Evolutionary conservation across 2,888 invertebrate species (phyloP).

Genomic region (Limulus polyphemus): DNA sequence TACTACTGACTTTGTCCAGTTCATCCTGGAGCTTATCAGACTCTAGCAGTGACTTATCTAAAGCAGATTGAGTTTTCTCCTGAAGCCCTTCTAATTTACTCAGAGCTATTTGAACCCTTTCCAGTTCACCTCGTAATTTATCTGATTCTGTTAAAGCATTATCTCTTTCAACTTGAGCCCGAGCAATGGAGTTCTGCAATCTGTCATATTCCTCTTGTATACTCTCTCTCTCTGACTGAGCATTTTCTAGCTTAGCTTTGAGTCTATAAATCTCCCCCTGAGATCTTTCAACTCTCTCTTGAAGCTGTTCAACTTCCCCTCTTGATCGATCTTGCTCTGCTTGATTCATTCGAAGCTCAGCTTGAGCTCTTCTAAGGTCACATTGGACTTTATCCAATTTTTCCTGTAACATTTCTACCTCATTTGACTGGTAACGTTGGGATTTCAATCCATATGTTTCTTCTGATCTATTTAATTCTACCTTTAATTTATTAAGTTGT

Average conservation of each 20-base stretch:
- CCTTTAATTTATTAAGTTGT: slow-evolving; percentile 48
- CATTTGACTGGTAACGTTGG: slow-evolving; percentile 33
- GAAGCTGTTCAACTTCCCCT: slow-evolving; percentile 54
- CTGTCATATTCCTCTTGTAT: slow-evolving; percentile 83
- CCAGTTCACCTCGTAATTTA: slow-evolving; percentile 26
- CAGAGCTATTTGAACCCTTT: slow-evolving; percentile 57
- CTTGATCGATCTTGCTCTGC: slow-evolving; percentile 65
- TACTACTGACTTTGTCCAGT: slow-evolving; percentile 26
- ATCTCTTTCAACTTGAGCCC: slow-evolving; percentile 76
- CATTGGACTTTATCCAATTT: slow-evolving; percentile 71
- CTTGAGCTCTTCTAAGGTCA: slow-evolving; percentile 73
- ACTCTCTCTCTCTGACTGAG: slow-evolving; percentile 86
- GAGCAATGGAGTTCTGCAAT: slow-evolving; percentile 64
- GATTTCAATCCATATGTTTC: slow-evolving; percentile 8
- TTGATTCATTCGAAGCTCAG: slow-evolving; percentile 79
- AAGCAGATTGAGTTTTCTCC: slow-evolving; percentile 73
- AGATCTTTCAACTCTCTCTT: slow-evolving; percentile 84
- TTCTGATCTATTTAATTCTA: slow-evolving; percentile 10
- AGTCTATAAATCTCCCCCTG: slow-evolving; percentile 89
- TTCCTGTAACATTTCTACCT: slow-evolving; percentile 55
- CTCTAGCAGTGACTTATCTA: slow-evolving; percentile 65
- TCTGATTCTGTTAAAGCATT: slow-evolving; percentile 45
- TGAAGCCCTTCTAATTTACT: slow-evolving; percentile 82
- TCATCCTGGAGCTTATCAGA: slow-evolving; percentile 34
- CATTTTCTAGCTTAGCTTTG: slow-evolving; percentile 86